phyloP scores from a whole-genome alignment of 2,113 vertebrate genomes.

The Hemibagrus wyckioides region DNA sequence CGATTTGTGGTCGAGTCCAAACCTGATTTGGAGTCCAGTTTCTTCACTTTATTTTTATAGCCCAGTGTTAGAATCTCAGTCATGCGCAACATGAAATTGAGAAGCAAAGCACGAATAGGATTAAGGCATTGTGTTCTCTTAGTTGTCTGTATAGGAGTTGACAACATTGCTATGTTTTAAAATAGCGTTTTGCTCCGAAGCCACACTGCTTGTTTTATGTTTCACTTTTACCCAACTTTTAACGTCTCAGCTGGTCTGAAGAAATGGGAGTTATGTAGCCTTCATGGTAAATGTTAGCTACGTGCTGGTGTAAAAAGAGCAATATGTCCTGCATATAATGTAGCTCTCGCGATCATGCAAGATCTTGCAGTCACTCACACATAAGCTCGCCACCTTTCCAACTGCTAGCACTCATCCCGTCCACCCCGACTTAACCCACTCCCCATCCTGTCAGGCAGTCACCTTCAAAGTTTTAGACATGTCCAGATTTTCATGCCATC shows the following conservation, averaged over 20 bases:
- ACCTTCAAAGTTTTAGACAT: conserved; percentile 30
- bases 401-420: neutral
- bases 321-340: conserved; percentile 8
- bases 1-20: conserved; percentile 22
- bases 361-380: neutral
- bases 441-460: neutral
- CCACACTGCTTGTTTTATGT: conserved; percentile 30
- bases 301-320: neutral
- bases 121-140: neutral
- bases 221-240: neutral
- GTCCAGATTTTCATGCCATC: conserved; percentile 45
- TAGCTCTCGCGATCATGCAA: neutral
- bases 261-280: neutral
- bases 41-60: neutral
- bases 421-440: neutral
- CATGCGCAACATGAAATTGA: neutral
- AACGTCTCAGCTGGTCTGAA: conserved; percentile 25
- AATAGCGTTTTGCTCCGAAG: conserved; percentile 18
- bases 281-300: neutral
- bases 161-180: neutral
- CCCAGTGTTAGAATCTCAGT: neutral
- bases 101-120: neutral
- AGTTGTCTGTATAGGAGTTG: neutral
- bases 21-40: neutral
- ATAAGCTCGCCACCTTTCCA: neutral